Conservation (phyloP, 2,113 vertebrate species). For the Pseudopipra pipra region DNA sequence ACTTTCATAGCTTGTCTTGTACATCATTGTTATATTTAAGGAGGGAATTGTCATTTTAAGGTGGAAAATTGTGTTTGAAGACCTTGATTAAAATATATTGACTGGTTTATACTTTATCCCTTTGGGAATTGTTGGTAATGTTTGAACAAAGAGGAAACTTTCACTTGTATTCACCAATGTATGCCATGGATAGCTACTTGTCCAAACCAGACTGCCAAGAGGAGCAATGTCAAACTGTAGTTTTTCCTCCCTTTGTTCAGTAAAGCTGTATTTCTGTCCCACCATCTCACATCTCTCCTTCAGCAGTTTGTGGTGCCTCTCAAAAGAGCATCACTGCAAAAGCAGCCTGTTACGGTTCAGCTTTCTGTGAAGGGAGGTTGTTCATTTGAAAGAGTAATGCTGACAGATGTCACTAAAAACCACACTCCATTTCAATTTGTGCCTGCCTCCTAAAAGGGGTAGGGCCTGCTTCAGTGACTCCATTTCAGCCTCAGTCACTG, state of each 20-base stretch:
- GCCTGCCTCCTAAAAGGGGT: background rate
- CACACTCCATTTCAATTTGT: fast-evolving
- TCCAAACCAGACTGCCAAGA: background rate
- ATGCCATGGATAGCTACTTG: background rate
- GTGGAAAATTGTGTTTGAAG: background rate
- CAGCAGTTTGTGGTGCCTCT: background rate
- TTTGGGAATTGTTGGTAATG: background rate
- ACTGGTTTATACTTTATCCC: background rate
- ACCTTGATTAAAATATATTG: background rate
- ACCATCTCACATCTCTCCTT: background rate
- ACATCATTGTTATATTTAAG: background rate
- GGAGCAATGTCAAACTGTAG: background rate
- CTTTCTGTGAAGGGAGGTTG: background rate
- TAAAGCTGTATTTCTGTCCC: background rate
- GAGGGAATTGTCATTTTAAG: background rate
- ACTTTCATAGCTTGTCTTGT: background rate
- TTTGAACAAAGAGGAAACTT: background rate
- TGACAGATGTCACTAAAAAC: background rate
- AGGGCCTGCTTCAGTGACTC: background rate
- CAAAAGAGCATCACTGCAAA: background rate
- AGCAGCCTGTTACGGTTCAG: background rate
- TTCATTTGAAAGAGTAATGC: background rate
- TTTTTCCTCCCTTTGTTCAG: background rate
- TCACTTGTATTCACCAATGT: background rate
- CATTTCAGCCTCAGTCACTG: background rate